Percentiles rank a stretch among this genome's conserved stretches.
Conservation (phyloP, 2,797 vertebrate species). For the Carcharodon carcharias region DNA sequence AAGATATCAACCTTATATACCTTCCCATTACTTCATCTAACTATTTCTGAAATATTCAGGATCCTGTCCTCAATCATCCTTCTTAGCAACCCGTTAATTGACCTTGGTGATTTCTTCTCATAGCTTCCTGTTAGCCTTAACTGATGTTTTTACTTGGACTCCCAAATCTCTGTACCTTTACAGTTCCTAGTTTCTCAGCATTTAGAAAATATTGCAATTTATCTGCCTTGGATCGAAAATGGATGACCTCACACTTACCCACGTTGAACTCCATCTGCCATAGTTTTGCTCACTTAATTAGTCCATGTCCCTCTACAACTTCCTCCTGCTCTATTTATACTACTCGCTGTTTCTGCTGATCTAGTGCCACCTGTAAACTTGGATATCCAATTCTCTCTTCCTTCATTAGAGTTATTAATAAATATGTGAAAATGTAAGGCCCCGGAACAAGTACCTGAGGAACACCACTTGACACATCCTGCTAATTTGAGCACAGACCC, state of each 20-base stretch:
- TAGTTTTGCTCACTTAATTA: background rate
- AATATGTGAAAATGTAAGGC: background rate
- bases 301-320: background rate
- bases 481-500: background rate
- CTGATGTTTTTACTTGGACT: background rate
- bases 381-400: background rate
- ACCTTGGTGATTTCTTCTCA: background rate
- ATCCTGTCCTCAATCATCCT: no score
- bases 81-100: background rate
- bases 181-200: background rate
- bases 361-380: background rate
- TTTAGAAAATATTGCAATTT: background rate
- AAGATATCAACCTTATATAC: no score
- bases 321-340: background rate
- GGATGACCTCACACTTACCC: background rate
- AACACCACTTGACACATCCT: background rate
- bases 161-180: background rate
- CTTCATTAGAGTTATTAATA: background rate
- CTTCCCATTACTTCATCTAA: no score
- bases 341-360: background rate
- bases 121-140: background rate
- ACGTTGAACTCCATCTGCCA: background rate
- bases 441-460: background rate
- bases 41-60: no score
- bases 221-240: background rate